Conservation (phyloP, 2,888 invertebrate genomes). For the Nasonia oneida region DNA sequence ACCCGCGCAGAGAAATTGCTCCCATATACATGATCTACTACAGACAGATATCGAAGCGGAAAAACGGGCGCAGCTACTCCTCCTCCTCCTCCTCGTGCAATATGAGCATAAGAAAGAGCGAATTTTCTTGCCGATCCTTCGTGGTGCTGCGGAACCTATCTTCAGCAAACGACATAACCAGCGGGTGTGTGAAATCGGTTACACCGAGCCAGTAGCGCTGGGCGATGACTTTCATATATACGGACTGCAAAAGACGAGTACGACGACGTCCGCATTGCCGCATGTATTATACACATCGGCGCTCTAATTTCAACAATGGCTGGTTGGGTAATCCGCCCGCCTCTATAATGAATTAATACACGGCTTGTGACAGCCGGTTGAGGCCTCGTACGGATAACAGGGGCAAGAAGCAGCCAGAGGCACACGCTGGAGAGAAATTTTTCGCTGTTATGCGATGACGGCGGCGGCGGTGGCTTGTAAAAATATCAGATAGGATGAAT, state of each 20-base stretch:
- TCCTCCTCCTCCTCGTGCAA: not conserved
- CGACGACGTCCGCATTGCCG: not conserved
- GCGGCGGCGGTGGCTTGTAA: not conserved
- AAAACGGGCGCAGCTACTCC: not conserved
- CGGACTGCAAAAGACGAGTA: not conserved
- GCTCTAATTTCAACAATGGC: conserved; percentile 41
- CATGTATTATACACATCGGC: conserved; percentile 3
- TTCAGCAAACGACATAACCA: conserved; percentile 10
- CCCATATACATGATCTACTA: not conserved
- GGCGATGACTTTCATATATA: conserved; percentile 6
- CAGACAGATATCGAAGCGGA: not conserved
- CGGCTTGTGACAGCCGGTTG: not conserved
- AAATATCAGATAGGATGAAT: not conserved
- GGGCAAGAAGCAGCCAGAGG: conserved; percentile 1
- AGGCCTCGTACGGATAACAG: not conserved
- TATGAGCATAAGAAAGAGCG: not conserved
- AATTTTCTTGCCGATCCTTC: conserved; percentile 4
- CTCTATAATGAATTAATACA: conserved; percentile 17
- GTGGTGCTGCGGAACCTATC: not conserved
- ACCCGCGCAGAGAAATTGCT: not conserved
- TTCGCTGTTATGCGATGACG: not conserved
- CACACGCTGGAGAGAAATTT: not conserved
- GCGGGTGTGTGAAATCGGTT: conserved; percentile 14
- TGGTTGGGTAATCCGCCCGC: conserved; percentile 18
- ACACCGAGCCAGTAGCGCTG: not conserved